phyloP scores from a whole-genome alignment of 2,888 invertebrate genomes.

The Leucozona laternaria region DNA sequence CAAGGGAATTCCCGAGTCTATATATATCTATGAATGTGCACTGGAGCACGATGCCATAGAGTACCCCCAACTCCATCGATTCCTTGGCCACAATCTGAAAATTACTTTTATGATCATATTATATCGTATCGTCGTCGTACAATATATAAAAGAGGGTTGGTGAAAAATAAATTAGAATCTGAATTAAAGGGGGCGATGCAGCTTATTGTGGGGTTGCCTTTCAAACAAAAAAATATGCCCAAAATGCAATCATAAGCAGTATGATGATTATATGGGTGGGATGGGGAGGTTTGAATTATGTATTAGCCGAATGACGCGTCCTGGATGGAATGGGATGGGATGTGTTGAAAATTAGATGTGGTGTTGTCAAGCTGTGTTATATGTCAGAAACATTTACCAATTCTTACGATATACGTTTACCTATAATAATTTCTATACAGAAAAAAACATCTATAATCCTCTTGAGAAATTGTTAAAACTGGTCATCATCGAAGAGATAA shows the following conservation, averaged over 20 bases:
- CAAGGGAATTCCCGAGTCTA: slow-evolving; percentile 42
- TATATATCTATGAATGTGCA: slow-evolving; percentile 28
- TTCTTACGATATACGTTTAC: not conserved
- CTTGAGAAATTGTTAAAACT: slow-evolving; percentile 31
- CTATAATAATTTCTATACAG: not conserved
- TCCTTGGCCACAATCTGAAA: slow-evolving; percentile 68
- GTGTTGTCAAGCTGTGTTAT: not conserved
- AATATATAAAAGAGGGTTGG: slow-evolving; percentile 39
- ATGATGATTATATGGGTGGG: slow-evolving; percentile 57
- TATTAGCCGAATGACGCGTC: slow-evolving; percentile 40
- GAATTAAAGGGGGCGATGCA: slow-evolving; percentile 40
- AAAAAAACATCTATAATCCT: slow-evolving; percentile 22
- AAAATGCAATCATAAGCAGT: slow-evolving; percentile 70
- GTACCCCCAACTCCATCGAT: slow-evolving; percentile 11
- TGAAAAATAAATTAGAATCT: slow-evolving; percentile 69
- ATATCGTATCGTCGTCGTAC: slow-evolving; percentile 21
- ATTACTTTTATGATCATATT: slow-evolving; percentile 74
- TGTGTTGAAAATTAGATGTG: not conserved
- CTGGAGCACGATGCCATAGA: slow-evolving; percentile 56
- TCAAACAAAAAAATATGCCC: slow-evolving; percentile 14
- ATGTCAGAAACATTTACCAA: slow-evolving; percentile 4
- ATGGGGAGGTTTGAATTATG: slow-evolving; percentile 36
- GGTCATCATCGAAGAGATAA: slow-evolving; percentile 5
- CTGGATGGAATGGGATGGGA: not conserved
- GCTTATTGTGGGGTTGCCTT: not conserved